Evolutionary conservation across 23 tunicate species (phyloP).

Genomic region (Aplidium turbinatum): DNA sequence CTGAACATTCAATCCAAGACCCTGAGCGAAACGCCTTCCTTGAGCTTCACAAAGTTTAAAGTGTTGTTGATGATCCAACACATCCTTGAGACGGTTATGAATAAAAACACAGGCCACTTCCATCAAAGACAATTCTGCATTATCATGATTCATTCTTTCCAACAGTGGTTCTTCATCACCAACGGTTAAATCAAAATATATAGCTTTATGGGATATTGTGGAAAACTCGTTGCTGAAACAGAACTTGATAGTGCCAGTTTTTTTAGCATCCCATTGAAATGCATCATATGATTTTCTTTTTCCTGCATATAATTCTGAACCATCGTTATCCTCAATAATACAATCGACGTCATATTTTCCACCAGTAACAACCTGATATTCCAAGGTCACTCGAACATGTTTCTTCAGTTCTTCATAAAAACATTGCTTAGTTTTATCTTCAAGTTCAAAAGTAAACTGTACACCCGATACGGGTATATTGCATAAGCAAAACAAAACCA

Average conservation of each 20-base stretch:
- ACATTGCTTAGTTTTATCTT: slow-evolving; percentile 84
- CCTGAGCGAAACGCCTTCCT: slow-evolving; percentile 67
- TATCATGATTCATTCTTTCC: slow-evolving; percentile 63
- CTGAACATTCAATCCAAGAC: slow-evolving; percentile 58
- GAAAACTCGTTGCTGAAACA: slow-evolving; percentile 96
- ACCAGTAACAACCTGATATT: slow-evolving; percentile 79
- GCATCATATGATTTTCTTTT: slow-evolving; percentile 75
- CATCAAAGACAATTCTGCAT: slow-evolving; percentile 77
- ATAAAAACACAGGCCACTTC: slow-evolving; percentile 59
- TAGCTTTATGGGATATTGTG: slow-evolving; percentile 84
- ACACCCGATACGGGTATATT: too few relatives aligned
- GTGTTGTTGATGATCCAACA: slow-evolving; percentile 66
- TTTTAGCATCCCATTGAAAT: slow-evolving; percentile 84
- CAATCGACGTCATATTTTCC: slow-evolving; percentile 91
- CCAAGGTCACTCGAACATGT: slow-evolving; percentile 43
- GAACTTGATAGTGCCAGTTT: slow-evolving; percentile 56
- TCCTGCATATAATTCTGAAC: slow-evolving; percentile 60
- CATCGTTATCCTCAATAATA: slow-evolving; percentile 76
- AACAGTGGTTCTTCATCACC: slow-evolving; percentile 75
- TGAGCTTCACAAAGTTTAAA: slow-evolving; percentile 75
- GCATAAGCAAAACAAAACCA: too few relatives aligned
- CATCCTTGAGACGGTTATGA: slow-evolving; percentile 54
- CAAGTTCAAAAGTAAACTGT: slow-evolving; percentile 79
- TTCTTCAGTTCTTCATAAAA: slow-evolving; percentile 68
- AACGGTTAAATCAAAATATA: slow-evolving; percentile 56